Percentiles rank a stretch among this genome's conserved stretches.
These are phyloP conservation scores for Sparus aurata DNA, from an alignment of 2,797 vertebrate species.

Conservation along the genomic window DNA sequence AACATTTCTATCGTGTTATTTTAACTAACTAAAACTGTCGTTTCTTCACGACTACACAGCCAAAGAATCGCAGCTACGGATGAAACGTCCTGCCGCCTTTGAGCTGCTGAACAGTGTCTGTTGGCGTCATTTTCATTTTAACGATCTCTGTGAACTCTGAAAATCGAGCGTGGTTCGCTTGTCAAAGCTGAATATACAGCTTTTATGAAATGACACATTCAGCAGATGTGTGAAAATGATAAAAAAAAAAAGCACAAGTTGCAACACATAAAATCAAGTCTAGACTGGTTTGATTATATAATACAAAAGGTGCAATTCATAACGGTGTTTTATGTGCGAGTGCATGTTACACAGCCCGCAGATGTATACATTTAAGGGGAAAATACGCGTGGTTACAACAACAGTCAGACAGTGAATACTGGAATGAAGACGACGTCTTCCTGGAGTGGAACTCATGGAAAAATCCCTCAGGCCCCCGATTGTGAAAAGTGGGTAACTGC, in stretches of 20 bases:
- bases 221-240: not conserved
- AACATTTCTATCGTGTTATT: not conserved
- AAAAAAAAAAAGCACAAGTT: not conserved
- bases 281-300: not conserved
- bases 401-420: not conserved
- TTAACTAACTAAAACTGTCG: not conserved
- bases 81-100: not conserved
- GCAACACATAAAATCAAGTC: not conserved
- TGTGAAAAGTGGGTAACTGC: not conserved
- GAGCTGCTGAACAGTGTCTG: not conserved
- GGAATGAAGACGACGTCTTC: not conserved
- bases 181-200: not conserved
- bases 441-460: constrained; percentile 12
- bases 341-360: not conserved
- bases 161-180: not conserved
- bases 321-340: not conserved
- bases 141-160: not conserved
- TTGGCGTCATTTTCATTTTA: not conserved
- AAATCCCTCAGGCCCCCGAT: not conserved
- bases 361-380: not conserved
- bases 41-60: not conserved
- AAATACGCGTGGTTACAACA: not conserved
- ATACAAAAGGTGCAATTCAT: not conserved
- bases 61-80: not conserved
- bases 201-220: not conserved